phyloP scores from a whole-genome alignment of 2,113 vertebrate species.

The Neotoma lepida region DNA sequence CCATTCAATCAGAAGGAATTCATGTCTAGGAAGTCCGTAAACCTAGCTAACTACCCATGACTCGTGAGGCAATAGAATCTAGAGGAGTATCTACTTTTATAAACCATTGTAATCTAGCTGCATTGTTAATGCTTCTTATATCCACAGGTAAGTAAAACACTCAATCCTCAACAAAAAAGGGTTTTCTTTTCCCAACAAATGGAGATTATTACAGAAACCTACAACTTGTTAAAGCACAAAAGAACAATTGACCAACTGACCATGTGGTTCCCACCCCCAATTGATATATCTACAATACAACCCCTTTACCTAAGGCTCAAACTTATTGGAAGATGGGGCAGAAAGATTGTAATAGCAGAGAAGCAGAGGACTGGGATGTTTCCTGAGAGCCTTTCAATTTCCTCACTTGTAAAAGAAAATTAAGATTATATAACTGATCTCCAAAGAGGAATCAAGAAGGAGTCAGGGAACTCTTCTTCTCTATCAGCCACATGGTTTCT shows the following conservation, averaged over 20 bases:
- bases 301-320: neutral
- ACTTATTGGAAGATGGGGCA: too few relatives aligned
- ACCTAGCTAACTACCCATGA: neutral
- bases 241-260: neutral
- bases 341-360: neutral
- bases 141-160: neutral
- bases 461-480: neutral
- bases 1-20: neutral
- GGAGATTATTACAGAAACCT: neutral
- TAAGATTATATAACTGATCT: neutral
- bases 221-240: neutral
- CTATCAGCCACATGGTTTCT: neutral
- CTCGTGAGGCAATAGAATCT: neutral
- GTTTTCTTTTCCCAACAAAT: neutral
- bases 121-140: neutral
- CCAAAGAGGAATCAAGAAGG: neutral
- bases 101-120: neutral
- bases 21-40: neutral
- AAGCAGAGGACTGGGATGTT: neutral
- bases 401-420: neutral
- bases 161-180: neutral
- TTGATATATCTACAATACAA: neutral
- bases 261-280: neutral
- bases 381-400: neutral
- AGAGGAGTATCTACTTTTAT: neutral